A percentile compares a stretch with the other conserved stretches of the same genome.
Evolutionary conservation across 2,888 invertebrate species (phyloP).

Genomic region (Gnatocerus cornutus): DNA sequence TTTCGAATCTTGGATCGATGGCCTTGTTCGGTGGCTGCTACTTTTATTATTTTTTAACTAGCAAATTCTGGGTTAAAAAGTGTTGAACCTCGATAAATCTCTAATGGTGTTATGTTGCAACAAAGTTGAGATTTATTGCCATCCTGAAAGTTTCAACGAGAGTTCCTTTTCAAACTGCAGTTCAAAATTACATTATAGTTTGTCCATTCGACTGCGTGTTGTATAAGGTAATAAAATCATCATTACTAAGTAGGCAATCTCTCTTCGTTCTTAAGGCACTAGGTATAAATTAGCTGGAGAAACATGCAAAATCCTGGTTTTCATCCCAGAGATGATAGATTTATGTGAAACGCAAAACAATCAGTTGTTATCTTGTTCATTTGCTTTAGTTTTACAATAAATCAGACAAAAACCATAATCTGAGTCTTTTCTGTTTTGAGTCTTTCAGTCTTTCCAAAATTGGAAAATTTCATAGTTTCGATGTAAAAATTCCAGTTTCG

Average conservation of each 20-base stretch:
- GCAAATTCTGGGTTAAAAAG: neutral
- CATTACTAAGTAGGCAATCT: neutral
- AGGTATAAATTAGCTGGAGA: too few relatives aligned
- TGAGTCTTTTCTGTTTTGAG: too few relatives aligned
- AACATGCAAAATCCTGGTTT: too few relatives aligned
- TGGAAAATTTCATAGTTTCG: too few relatives aligned
- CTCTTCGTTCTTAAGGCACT: neutral
- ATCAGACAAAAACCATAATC: too few relatives aligned
- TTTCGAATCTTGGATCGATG: neutral
- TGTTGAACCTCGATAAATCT: slow-evolving; percentile 19
- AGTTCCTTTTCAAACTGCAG: slow-evolving; percentile 11
- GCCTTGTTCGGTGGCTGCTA: neutral
- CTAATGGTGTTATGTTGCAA: slow-evolving; percentile 12
- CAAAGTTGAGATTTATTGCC: slow-evolving; percentile 29
- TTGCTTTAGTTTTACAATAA: too few relatives aligned
- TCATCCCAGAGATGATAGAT: too few relatives aligned
- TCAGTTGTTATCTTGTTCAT: too few relatives aligned
- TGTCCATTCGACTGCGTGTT: slow-evolving; percentile 1
- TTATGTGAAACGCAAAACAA: too few relatives aligned
- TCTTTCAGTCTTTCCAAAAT: too few relatives aligned
- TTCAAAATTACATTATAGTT: slow-evolving; percentile 19
- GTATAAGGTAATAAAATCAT: slow-evolving; percentile 5
- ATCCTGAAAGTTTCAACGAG: slow-evolving; percentile 11
- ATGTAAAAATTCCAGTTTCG: too few relatives aligned
- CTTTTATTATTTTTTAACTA: slow-evolving; percentile 1